These are phyloP conservation scores for Varroa destructor DNA, from an alignment of 1,140 invertebrate genomes.

Conservation along the genomic window DNA sequence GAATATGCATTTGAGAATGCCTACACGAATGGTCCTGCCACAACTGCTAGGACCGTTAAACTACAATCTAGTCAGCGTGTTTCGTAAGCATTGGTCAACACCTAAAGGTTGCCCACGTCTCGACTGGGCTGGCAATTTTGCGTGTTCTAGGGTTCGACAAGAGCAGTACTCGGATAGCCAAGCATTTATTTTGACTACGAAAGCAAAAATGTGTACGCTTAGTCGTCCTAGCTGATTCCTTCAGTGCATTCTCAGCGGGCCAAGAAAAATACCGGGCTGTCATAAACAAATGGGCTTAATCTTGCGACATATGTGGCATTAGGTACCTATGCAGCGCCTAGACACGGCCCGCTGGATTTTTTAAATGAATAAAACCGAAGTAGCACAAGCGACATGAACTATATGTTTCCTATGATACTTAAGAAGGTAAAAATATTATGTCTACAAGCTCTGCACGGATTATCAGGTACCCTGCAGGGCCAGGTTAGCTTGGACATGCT, in stretches of 20 bases:
- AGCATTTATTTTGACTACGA: slow-evolving; percentile 91
- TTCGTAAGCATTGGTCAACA: slow-evolving; percentile 67
- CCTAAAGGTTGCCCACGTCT: slow-evolving; percentile 71
- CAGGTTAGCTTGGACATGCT: slow-evolving; percentile 81
- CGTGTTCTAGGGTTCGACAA: slow-evolving; percentile 69
- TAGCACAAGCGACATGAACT: too few relatives aligned
- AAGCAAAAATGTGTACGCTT: slow-evolving; percentile 88
- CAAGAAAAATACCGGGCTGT: too few relatives aligned
- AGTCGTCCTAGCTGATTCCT: slow-evolving; percentile 90
- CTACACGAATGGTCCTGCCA: slow-evolving; percentile 76
- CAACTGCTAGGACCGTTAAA: slow-evolving; percentile 82
- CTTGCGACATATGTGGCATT: slow-evolving; percentile 38
- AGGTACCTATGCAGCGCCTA: too few relatives aligned
- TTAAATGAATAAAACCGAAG: too few relatives aligned
- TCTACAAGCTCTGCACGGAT: too few relatives aligned
- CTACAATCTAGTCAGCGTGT: slow-evolving; percentile 86
- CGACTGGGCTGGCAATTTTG: slow-evolving; percentile 90
- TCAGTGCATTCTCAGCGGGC: slow-evolving; percentile 80
- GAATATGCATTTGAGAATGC: slow-evolving; percentile 73
- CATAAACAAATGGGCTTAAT: slow-evolving; percentile 61
- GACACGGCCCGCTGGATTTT: too few relatives aligned
- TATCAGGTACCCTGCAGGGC: slow-evolving; percentile 78
- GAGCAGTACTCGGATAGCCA: slow-evolving; percentile 61
- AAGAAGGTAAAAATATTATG: too few relatives aligned
- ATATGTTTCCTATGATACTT: too few relatives aligned